phyloP scores from a whole-genome alignment of 2,888 invertebrate species.

The Ochropleura plecta region DNA sequence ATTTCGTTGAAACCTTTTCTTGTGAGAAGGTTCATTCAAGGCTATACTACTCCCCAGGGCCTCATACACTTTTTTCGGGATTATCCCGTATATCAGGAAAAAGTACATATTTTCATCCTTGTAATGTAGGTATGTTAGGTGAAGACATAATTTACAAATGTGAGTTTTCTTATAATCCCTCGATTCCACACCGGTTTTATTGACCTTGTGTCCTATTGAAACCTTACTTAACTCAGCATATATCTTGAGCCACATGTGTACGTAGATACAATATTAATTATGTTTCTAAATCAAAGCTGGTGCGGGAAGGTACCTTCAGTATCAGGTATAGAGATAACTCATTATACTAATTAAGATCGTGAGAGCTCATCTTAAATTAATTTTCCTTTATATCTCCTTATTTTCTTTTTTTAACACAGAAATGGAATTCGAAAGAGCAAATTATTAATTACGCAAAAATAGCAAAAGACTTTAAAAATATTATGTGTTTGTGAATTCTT shows the following conservation, averaged over 20 bases:
- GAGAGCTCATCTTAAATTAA: slow-evolving; percentile 25
- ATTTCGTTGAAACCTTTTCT: slow-evolving; percentile 37
- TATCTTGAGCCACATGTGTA: not conserved
- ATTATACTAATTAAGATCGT: slow-evolving; percentile 19
- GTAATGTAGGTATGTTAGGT: not conserved
- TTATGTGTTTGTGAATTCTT: too few relatives aligned
- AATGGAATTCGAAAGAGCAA: slow-evolving; percentile 5
- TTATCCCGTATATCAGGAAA: slow-evolving; percentile 10
- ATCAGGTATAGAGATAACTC: slow-evolving; percentile 1
- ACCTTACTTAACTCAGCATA: slow-evolving; percentile 6
- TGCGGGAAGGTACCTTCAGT: not conserved
- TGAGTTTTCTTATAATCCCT: not conserved
- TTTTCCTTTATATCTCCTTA: slow-evolving; percentile 4
- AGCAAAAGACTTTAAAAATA: not conserved
- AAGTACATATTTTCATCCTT: slow-evolving; percentile 7
- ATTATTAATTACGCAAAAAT: slow-evolving; percentile 1
- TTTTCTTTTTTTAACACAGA: slow-evolving; percentile 1
- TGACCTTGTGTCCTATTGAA: not conserved
- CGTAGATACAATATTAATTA: slow-evolving; percentile 4
- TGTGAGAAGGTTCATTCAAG: slow-evolving; percentile 11
- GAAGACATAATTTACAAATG: not conserved
- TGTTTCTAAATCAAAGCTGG: not conserved
- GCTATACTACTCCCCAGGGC: slow-evolving; percentile 2
- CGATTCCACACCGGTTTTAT: slow-evolving; percentile 4
- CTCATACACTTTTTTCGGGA: slow-evolving; percentile 31